These are phyloP conservation scores for Polyploca ridens DNA, from an alignment of 2,888 invertebrate species.

Conservation along the genomic window DNA sequence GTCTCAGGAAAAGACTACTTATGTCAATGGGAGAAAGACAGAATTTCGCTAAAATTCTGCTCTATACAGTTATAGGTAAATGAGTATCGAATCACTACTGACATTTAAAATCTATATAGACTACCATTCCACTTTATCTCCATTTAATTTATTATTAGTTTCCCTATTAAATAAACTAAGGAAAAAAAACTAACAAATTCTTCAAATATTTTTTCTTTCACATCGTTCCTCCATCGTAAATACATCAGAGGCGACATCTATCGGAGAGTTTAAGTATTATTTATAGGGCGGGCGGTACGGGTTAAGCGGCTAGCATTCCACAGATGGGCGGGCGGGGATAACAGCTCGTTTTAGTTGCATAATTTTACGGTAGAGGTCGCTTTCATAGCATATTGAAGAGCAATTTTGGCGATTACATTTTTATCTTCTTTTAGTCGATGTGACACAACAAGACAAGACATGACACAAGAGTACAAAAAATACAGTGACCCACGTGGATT, in stretches of 20 bases:
- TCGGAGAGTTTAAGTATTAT: constrained; percentile 5
- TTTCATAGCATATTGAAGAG: background rate
- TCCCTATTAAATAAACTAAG: background rate
- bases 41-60: no score
- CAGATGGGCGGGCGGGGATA: constrained; percentile 11
- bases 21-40: no score
- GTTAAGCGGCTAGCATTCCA: background rate
- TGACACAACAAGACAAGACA: no score
- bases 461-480: no score
- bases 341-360: background rate
- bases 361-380: background rate
- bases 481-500: no score
- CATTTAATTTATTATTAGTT: background rate
- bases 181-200: background rate
- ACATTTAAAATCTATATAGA: no score
- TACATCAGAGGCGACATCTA: constrained; percentile 5
- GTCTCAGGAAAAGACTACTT: no score
- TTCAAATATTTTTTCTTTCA: background rate
- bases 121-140: no score
- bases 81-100: no score
- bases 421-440: no score
- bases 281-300: constrained; percentile 8
- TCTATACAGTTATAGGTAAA: no score
- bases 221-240: background rate
- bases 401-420: no score